Evolutionary conservation across 1,140 invertebrate species (phyloP), one percentile per base, ranked within the genome.

Genomic region (Drosophila pseudoobscura): DNA sequence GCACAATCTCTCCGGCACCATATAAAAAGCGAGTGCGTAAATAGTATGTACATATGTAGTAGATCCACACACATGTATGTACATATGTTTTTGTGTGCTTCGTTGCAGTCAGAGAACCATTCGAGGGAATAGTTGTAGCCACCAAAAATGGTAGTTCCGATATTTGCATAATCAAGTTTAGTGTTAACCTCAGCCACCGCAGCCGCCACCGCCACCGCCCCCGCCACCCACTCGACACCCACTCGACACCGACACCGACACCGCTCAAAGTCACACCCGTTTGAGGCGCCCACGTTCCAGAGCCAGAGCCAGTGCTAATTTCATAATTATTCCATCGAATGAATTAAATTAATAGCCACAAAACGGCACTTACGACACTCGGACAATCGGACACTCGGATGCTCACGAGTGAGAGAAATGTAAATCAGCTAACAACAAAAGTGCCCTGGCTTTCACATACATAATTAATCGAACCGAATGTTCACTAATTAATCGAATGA

Each of bases 381-480:
- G 20, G 20, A 44, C 44, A 8, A 0, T 20, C 20, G 20, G 20
- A 53, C 7, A 53, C 4, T 20, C 24, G 0, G 29, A 11, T 5
- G 5, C 4, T 5, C 24, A 0, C 24, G 44, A 47, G 31, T 35
- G 8, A 20, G 29, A 26, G 8, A 4, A 7, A 31, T 54, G 43
- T 60, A 70, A 49, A 70, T 47, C 49, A 60, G n/a, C 0, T 57
- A 43, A 13, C 17, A 46, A 57, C 41, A 43, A 75, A 65, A 70
- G 24, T 83, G 75, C 53, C 70, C 66, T 53, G 75, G 53, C 80
- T 83, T 70, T 63, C 74, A 55, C 64, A 54, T 75, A 65, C 83
- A 84, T 83, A 83, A 75, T 78, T 84, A 61, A 57, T 55, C 56
- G 7, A 8, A 9, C 31, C 31, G 8, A 31, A 9, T 31, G 31